Conservation (phyloP, 2,797 vertebrate species). For the Mormyrops attenuatus region DNA sequence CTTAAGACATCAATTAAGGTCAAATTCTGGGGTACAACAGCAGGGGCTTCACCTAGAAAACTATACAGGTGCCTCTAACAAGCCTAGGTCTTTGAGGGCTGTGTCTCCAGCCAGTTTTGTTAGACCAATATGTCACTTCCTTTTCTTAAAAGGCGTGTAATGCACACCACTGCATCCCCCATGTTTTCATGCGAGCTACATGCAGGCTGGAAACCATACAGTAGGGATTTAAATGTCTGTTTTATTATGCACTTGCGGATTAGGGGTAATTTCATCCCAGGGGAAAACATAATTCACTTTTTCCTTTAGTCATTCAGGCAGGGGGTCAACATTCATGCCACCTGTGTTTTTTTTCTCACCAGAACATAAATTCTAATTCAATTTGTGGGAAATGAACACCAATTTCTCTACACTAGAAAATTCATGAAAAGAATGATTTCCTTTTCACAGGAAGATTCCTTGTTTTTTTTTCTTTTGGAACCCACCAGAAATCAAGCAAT, state of each 20-base stretch:
- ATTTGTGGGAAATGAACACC: constrained; percentile 1
- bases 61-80: not conserved
- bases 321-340: not conserved
- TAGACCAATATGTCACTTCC: not conserved
- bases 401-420: not conserved
- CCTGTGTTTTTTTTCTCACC: not conserved
- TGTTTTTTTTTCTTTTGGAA: not conserved
- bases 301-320: not conserved
- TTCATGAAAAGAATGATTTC: not conserved
- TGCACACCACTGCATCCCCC: not conserved
- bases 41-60: not conserved
- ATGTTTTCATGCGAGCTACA: not conserved
- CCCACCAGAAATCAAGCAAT: not conserved
- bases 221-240: not conserved
- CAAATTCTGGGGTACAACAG: not conserved
- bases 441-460: not conserved
- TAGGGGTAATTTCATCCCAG: not conserved
- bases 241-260: not conserved
- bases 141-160: not conserved
- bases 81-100: not conserved
- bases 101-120: not conserved
- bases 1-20: not conserved
- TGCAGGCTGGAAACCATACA: not conserved
- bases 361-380: constrained; percentile 13
- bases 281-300: constrained; percentile 13